These are phyloP conservation scores for Rattus norvegicus DNA, from an alignment of 2,113 vertebrate species.

Conservation along the genomic window GRCr8 NC_086033.1:8825501-8826000, in stretches of 20 bases:
- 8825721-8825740: background rate
- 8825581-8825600: background rate
- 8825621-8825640: background rate
- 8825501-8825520: background rate
- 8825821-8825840: background rate
- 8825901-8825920: background rate
- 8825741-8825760: background rate
- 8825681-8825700: background rate
- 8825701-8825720: background rate
- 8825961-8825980: background rate
- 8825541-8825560: background rate
- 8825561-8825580: background rate
- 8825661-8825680: background rate
- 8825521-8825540: background rate
- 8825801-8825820: background rate
- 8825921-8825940: background rate
- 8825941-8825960: background rate
- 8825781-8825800: background rate
- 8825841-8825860: background rate
- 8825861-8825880: too few species aligned
- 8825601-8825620: background rate
- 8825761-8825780: background rate
- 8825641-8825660: background rate
- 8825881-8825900: background rate
- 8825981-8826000: background rate